phyloP scores from a whole-genome alignment of 30 jellyfish, hydroid and myxozoan species.

The Hydra vulgaris region DNA sequence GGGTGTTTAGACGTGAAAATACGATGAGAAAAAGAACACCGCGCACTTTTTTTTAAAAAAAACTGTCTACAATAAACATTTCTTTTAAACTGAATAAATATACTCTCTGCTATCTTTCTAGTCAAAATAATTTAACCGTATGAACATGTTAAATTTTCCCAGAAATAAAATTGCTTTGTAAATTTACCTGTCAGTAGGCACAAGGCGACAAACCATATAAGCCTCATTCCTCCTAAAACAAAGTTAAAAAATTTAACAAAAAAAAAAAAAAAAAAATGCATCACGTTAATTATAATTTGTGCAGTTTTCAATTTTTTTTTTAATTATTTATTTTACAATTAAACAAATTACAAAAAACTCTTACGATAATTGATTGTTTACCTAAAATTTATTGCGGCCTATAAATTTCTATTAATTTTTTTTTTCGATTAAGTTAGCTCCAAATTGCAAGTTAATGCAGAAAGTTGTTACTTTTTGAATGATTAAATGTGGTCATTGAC shows the following conservation, averaged over 20 bases:
- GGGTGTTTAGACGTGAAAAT: constrained; percentile 25
- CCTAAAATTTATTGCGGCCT: not conserved
- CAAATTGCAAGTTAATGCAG: not conserved
- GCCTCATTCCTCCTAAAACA: constrained; percentile 16
- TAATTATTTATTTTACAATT: no score
- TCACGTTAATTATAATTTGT: no score
- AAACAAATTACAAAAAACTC: no score
- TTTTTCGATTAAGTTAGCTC: not conserved
- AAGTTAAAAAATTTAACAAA: no score
- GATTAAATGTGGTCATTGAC: constrained; percentile 9
- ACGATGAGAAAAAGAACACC: not conserved
- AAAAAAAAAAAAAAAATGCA: no score
- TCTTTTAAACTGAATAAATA: no score
- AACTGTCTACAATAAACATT: not conserved
- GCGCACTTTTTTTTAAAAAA: not conserved
- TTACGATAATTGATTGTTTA: not conserved
- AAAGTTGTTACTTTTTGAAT: not conserved
- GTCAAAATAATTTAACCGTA: not conserved
- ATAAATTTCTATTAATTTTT: not conserved
- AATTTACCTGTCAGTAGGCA: constrained; percentile 29
- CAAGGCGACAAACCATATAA: constrained; percentile 22
- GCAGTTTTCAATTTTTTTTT: not conserved
- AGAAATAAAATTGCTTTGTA: not conserved
- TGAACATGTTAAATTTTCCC: not conserved
- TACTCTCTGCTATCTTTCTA: no score